A percentile compares a stretch with the other conserved stretches of the same genome.
phyloP scores from a whole-genome alignment of 2,888 invertebrate genomes.

The Noctua janthe region DNA sequence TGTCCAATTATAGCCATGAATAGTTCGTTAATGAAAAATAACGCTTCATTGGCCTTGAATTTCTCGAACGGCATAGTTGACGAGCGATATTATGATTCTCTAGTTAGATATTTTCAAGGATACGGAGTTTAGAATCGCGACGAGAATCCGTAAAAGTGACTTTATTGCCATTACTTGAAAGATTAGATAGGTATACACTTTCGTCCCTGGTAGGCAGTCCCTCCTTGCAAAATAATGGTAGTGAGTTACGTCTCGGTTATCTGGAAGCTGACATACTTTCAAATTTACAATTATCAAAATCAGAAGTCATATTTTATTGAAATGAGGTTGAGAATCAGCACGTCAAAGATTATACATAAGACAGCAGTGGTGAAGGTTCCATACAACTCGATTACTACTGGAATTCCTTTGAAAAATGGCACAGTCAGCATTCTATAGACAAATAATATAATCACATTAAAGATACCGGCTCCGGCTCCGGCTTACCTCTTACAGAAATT shows the following conservation, averaged over 20 bases:
- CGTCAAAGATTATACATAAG: background rate
- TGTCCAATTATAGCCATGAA: constrained; percentile 35
- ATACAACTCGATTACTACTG: too few species aligned
- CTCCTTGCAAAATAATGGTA: background rate
- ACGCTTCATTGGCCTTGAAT: constrained; percentile 38
- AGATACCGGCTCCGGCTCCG: too few species aligned
- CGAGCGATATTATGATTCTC: background rate
- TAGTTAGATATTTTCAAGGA: background rate
- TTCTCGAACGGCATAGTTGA: background rate
- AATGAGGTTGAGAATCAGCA: background rate
- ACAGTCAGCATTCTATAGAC: too few species aligned
- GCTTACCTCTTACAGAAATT: too few species aligned
- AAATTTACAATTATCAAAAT: background rate
- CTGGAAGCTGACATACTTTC: background rate
- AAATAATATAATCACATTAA: too few species aligned
- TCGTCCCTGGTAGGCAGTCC: background rate
- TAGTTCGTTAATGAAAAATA: constrained; percentile 32
- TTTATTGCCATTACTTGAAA: background rate
- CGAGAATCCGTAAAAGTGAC: background rate
- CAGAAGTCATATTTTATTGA: background rate
- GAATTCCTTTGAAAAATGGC: too few species aligned
- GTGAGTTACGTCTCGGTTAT: background rate
- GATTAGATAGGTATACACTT: background rate
- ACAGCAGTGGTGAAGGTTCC: too few species aligned
- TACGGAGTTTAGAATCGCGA: background rate